Evolutionary conservation across 2,113 vertebrate genomes (phyloP).

Genomic region (Astatoreochromis straeleni): DNA sequence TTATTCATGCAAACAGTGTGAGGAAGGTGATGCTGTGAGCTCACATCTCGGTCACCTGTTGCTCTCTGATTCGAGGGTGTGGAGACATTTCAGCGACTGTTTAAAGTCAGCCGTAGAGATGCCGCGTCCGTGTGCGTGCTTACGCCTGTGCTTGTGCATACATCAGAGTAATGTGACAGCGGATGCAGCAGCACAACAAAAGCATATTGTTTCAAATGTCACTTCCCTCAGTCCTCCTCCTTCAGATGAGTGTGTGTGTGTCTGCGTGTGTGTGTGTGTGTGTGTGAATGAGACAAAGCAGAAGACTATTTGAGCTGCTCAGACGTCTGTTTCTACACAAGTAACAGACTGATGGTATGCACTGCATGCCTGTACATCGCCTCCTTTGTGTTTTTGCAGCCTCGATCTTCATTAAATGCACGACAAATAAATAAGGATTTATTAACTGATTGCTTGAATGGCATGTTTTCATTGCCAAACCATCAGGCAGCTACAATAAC

Average conservation of each 20-base stretch:
- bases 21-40: background rate
- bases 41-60: conserved; percentile 13
- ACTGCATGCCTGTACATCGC: background rate
- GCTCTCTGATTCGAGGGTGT: background rate
- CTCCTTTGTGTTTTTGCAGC: conserved; percentile 1
- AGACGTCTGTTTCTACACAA: background rate
- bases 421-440: background rate
- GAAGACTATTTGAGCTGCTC: background rate
- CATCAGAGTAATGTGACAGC: conserved; percentile 26
- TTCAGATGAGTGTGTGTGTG: background rate
- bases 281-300: background rate
- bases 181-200: conserved; percentile 33
- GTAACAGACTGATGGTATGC: background rate
- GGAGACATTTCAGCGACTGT: conserved; percentile 33
- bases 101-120: conserved; percentile 6
- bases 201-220: conserved; percentile 59
- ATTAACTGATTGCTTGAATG: background rate
- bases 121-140: background rate
- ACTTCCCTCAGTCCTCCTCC: conserved; percentile 34
- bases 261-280: background rate
- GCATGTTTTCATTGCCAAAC: background rate
- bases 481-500: background rate
- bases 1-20: background rate
- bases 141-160: background rate
- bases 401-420: background rate